Evolutionary conservation across 2,113 vertebrate species (phyloP).

Genomic region (Mesitornis unicolor): DNA sequence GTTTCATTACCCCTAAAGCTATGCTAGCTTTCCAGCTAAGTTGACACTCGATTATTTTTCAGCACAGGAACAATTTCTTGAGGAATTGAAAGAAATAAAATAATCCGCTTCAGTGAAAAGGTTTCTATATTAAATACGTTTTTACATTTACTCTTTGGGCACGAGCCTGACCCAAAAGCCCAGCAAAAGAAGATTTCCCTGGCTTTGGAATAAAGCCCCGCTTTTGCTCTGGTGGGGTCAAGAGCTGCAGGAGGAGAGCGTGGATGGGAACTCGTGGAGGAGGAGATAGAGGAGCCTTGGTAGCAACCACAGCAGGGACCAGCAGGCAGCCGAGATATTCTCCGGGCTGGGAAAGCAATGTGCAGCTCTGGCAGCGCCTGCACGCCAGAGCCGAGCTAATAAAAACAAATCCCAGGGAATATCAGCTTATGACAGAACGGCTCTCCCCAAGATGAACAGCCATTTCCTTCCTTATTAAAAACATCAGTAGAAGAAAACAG

Average conservation of each 20-base stretch:
- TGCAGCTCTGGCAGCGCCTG: neutral
- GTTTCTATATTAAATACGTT: neutral
- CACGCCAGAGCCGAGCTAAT: constrained; percentile 30
- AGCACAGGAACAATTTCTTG: neutral
- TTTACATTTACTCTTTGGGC: neutral
- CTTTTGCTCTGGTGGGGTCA: neutral
- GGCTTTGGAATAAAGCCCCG: neutral
- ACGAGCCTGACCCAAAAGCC: neutral
- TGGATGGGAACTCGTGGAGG: neutral
- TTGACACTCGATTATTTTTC: neutral
- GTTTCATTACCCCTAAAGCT: neutral
- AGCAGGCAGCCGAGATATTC: neutral
- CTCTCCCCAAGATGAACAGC: constrained; percentile 20
- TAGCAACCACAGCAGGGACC: neutral
- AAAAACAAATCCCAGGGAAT: constrained; percentile 60
- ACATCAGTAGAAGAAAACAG: constrained; percentile 35
- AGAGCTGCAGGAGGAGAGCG: neutral
- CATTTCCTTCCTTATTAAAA: constrained; percentile 60
- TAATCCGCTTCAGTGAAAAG: neutral
- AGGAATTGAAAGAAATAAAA: neutral
- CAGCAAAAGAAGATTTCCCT: neutral
- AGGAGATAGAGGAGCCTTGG: neutral
- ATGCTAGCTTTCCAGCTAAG: neutral
- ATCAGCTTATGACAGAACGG: constrained; percentile 39
- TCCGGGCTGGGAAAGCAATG: constrained; percentile 27